Base-by-base conservation (phyloP, 2,888 invertebrate species). In the Crepidodera aurea region DNA sequence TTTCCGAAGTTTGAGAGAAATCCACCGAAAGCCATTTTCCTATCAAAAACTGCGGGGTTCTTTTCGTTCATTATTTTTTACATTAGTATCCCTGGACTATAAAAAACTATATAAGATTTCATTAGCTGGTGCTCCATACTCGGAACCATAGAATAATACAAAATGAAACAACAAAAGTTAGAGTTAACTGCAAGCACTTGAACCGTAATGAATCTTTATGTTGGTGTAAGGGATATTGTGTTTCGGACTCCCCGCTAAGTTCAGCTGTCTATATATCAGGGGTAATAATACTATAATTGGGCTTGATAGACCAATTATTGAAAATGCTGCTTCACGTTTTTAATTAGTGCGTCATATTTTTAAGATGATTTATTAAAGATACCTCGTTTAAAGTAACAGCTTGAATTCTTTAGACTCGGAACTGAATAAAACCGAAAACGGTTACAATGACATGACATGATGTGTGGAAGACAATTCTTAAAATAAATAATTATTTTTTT, bases 81-180 rank as follows among this genome's bases (percentile, higher is more conserved):
- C n/a, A n/a, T n/a, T n/a, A n/a, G n/a, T n/a, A 1, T 12, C 12
- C 34, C 57, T 18, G 39, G 48, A 48, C 57, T 57, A 57, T 57
- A 46, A 18, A 34, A 37, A 39, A 22, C 48, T 39, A 27, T 63
- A 64, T 60, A 65, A 57, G 60, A 62, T 63, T 65, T 65, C 65
- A 65, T 65, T 65, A 63, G 48, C 42, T 29, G 51, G 54, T 62
- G 50, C 55, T 59, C 44, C 44, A 55, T 58, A 54, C 15, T 59
- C 42, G 62, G 16, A 40, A 55, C 48, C 56, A 25, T 48, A 32
- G 48, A 58, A 72, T 70, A 70, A 69, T 70, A 67, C 65, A 69
- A 65, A 74, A 76, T 77, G 75, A 76, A 75, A 74, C 71, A 72
- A 69, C 71, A 70, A 70, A 67, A 71, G 67, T 70, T 67, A 64